Base-by-base conservation (phyloP, 2,888 invertebrate species). In the Pyrrhia umbra region DNA sequence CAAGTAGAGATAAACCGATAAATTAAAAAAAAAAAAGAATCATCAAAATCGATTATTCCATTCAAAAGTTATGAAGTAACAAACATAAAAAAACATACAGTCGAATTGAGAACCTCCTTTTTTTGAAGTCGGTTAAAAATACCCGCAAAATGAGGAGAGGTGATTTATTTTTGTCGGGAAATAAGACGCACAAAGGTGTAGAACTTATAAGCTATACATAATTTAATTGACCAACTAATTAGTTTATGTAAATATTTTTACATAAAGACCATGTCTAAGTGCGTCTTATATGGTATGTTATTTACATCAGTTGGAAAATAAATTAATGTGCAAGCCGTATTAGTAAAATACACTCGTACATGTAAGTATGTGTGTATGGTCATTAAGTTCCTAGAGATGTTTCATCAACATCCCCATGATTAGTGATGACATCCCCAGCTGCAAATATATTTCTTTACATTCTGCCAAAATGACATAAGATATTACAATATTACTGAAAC, bases 301-400 rank as follows among this genome's bases (percentile, higher is more conserved):
- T 62, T 30, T 25, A 30, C 52, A 57, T 70, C 10, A 50, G 34
- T 39, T 54, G 46, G 59, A 66, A 63, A 62, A 60, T 51, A 34
- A 62, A 54, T 43, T 58, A 58, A 57, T 49, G 0, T 25, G 6
- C 23, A 21, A 4, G 3, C 69, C 18, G 46, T 40, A 54, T 64
- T 52, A 63, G 56, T 49, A 50, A 69, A 45, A 50, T 46, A 49
- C 13, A 27, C 60, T 47, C 47, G 60, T 43, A 43, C 15, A 37
- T 15, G 6, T 2, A 6, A 6, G 39, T 0, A 45, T 0, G 8
- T 47, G 5, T 23, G 65, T 49, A 66, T 67, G 23, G 16, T 15
- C 16, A 65, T 45, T 6, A 30, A 10, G 13, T 50, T 30, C 34
- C 34, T 25, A 45, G 45, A 50, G 25, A 52, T 16, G 30, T 68